Base-by-base conservation (phyloP, 2,888 invertebrate genomes). In the Meteorus colon region DNA sequence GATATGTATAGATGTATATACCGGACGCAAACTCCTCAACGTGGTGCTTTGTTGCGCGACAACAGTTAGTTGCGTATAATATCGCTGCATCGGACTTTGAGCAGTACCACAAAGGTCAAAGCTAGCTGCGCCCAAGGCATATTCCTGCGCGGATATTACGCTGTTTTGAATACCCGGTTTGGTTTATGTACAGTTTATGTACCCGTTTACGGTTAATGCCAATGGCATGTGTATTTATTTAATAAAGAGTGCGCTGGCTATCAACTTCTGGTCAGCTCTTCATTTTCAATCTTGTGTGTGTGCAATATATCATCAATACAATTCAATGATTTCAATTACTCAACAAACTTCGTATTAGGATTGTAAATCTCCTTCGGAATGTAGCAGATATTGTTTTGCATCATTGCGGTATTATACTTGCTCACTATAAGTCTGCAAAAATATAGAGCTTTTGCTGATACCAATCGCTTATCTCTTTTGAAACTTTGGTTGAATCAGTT, bases 61-160 rank as follows among this genome's bases (percentile, higher is more conserved):
- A 84, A 83, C 81, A 82, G 82, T 83, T 82, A 82, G 82, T 84
- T 79, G 81, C 77, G 75, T 82, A 85, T 82, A 85, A 84, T 84
- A 85, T 82, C 82, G 83, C 83, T 86, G 84, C 82, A 83, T 81
- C 81, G 82, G 85, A 86, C 86, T 85, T 83, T 84, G 83, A 84
- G 83, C 80, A 76, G 75, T 77, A 80, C 81, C 79, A 84, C 84
- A 86, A 86, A 86, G 86, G 85, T 86, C 86, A 86, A 86, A 86
- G 86, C 86, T 79, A 73, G 66, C 24, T 71, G 51, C 72, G 80
- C 81, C 74, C 41, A 78, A 78, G 80, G 80, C 81, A 78, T 74
- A 77, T 73, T 77, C 48, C 72, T 75, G 59, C 70, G 68, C 70
- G 77, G 80, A 80, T 78, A 82, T 82, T 82, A 83, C 81, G 81